A percentile compares a stretch with the other conserved stretches of the same genome.
These are phyloP conservation scores for Paramuricea clavata DNA, from an alignment of 92 coral and sea anemone species.

Conservation along the genomic window DNA sequence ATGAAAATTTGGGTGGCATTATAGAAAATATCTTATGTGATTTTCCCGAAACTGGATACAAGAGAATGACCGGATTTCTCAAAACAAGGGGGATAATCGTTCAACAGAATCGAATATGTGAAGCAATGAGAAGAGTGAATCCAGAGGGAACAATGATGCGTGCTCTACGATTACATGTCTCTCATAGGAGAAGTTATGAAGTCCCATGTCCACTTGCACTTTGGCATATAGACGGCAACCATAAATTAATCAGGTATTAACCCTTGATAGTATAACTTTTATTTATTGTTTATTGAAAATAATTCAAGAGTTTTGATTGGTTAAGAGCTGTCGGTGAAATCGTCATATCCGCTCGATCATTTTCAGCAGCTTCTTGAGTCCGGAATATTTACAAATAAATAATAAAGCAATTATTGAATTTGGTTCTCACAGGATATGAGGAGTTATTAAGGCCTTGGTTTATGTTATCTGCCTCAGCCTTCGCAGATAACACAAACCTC, in stretches of 20 bases:
- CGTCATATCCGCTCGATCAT: too few species aligned
- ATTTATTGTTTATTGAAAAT: too few species aligned
- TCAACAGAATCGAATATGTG: conserved; percentile 24
- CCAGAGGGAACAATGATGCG: conserved; percentile 43
- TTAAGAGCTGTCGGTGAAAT: too few species aligned
- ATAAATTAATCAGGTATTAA: conserved; percentile 10
- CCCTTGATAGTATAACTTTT: too few species aligned
- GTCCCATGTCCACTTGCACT: conserved; percentile 9
- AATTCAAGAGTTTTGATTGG: too few species aligned
- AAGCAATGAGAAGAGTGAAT: conserved; percentile 22
- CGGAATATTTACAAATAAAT: neutral
- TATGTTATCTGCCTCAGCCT: conserved; percentile 41
- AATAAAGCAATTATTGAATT: too few species aligned
- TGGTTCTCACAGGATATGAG: too few species aligned
- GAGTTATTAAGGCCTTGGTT: too few species aligned
- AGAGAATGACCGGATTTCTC: conserved; percentile 24
- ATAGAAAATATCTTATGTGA: conserved; percentile 44
- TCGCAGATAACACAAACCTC: too few species aligned
- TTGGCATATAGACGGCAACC: conserved; percentile 12
- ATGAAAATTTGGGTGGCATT: conserved; percentile 51
- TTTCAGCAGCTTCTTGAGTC: too few species aligned
- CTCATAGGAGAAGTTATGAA: conserved; percentile 34
- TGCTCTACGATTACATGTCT: conserved; percentile 51
- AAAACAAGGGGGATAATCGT: conserved; percentile 7
- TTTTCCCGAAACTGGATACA: conserved; percentile 67